phyloP scores from a whole-genome alignment of 2,113 vertebrate genomes.

The Butorides virescens region DNA sequence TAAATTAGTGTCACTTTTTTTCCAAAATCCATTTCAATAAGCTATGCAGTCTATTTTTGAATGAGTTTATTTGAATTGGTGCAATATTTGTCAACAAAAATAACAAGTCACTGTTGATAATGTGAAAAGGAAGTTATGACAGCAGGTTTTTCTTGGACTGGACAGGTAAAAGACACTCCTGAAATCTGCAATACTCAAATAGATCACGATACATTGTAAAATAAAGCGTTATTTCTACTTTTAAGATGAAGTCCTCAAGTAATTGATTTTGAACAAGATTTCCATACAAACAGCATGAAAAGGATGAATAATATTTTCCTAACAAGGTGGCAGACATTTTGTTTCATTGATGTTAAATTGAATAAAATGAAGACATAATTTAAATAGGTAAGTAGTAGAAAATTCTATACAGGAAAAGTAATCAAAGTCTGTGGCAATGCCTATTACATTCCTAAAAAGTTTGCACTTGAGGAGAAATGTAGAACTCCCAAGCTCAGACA shows the following conservation, averaged over 20 bases:
- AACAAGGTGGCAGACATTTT: background rate
- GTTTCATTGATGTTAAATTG: background rate
- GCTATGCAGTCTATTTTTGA: background rate
- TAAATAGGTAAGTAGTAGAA: background rate
- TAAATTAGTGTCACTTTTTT: background rate
- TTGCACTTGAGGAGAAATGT: background rate
- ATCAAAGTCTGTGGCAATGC: background rate
- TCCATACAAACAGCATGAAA: background rate
- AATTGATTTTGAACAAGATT: background rate
- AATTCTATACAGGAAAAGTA: background rate
- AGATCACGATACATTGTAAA: background rate
- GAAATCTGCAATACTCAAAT: background rate
- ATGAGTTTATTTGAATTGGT: background rate
- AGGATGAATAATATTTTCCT: background rate
- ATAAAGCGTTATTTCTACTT: background rate
- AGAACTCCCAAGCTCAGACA: background rate
- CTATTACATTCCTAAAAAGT: background rate
- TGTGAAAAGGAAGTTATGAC: background rate
- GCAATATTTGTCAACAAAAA: background rate
- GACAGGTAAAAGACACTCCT: background rate
- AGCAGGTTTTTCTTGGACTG: background rate
- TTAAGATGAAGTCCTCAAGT: background rate
- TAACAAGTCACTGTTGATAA: background rate
- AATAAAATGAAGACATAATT: background rate
- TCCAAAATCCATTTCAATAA: background rate